Evolutionary conservation across 1,140 invertebrate genomes (phyloP), one percentile per base, ranked within the genome.

Genomic region (Scylla paramamosain): DNA sequence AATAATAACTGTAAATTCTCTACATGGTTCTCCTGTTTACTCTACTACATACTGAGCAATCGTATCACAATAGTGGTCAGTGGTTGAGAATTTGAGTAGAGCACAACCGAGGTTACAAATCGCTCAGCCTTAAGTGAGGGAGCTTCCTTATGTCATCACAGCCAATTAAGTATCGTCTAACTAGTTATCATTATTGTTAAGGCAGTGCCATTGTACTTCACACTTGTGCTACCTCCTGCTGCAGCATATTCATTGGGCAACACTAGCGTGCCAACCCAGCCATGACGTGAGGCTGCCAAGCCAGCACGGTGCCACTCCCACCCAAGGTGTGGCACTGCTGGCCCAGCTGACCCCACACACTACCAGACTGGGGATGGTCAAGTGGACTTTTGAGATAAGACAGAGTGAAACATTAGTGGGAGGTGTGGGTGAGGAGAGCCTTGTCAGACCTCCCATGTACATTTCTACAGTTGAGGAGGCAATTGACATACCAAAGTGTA

Each of bases 181-280:
- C 94, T 95, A 95, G 92, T 95, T 92, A 92, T 52, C 94, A 92
- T 95, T 87, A 89, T 89, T 92, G 91, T 45, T 95, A 95, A 95
- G 94, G 94, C 94, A 95, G 94, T 67, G 94, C 94, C 94, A 95
- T 95, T 95, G 94, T 95, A 95, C 94, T 95, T 92, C 31, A 83
- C 93, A 77, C 94, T 89, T 93, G 94, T 92, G 84, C 59, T 86
- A 45, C 94, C 91, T 95, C 93, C 88, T 93, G 31, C 25, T 89
- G 39, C 67, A 77, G 67, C 67, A 77, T n/a, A 77, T 77, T 77
- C 67, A 77, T n/a, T 77, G 67, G 67, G 67, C 67, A 77, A n/a
- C 67, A n/a, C 67, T 25, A 77, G 67, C 6, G 67, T 77, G 67
- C 67, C 67, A 77, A 77, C 20, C 67, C 67, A 77, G 67, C 67